Conservation (phyloP, 2,113 vertebrate genomes). For the Notiomystis cincta region DNA sequence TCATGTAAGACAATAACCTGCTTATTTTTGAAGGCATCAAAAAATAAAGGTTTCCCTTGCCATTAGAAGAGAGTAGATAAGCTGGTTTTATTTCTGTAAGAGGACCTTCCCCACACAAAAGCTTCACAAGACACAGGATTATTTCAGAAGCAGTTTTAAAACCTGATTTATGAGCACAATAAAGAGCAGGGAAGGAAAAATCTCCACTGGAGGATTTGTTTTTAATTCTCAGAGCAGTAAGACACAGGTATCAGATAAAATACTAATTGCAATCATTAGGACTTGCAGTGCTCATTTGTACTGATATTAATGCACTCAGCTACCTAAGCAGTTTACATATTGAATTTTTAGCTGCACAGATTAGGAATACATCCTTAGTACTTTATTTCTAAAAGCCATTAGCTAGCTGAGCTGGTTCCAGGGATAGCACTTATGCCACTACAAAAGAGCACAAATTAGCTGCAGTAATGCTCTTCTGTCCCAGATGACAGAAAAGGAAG, state of each 20-base stretch:
- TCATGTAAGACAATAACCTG: background rate
- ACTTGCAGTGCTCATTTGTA: background rate
- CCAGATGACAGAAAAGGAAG: background rate
- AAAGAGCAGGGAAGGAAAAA: background rate
- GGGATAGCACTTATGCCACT: background rate
- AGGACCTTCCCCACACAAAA: background rate
- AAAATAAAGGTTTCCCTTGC: background rate
- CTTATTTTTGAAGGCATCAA: background rate
- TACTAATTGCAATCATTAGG: constrained; percentile 30
- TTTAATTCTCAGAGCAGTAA: constrained; percentile 21
- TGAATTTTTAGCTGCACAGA: constrained; percentile 7
- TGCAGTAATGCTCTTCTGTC: constrained; percentile 15
- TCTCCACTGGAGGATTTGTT: background rate
- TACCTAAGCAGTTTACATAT: constrained; percentile 7
- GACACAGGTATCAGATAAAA: constrained; percentile 18
- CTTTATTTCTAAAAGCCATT: constrained; percentile 36
- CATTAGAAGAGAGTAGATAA: background rate
- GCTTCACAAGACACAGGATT: background rate
- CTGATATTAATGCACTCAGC: background rate
- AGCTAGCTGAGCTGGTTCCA: constrained; percentile 33
- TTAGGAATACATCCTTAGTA: background rate
- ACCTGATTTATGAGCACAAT: background rate
- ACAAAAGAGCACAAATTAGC: constrained; percentile 51
- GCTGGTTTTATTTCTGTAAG: background rate
- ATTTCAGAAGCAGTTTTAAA: background rate